Evolutionary conservation across 2,113 vertebrate species (phyloP), one percentile per base, ranked within the genome.

Genomic region (Mionectes macconnelli): DNA sequence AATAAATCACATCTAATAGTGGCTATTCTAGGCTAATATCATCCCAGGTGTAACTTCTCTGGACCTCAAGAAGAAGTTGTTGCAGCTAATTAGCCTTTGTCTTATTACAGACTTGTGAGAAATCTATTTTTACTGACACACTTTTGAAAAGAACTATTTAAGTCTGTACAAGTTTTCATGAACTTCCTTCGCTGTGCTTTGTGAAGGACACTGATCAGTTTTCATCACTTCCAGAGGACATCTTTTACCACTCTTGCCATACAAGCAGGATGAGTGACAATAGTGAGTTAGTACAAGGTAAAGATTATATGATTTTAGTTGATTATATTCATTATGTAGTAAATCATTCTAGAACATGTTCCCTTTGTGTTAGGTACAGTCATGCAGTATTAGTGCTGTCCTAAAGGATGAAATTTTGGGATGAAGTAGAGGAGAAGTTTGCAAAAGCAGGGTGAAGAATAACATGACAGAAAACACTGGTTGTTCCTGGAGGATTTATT

Each of bases 61-160:
- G 89, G 94, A 95, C 94, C 92, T 87, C 59, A 72, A 55, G 81
- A 92, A 95, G 49, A 86, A 84, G 12, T 56, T 5, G 22, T 92
- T 94, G 53, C 47, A 84, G 77, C 74, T 96, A 97, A 95, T 94
- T 96, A 95, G 85, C 89, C 89, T 89, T 89, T 94, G 44, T 84
- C 87, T 84, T 84, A 86, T 87, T 87, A 56, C 44, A 79, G 49
- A 45, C 12, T 39, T 84, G 45, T 56, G 42, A 84, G 80, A 78
- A 87, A 93, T 75, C 87, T 97, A 91, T 95, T 97, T 96, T 97
- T 96, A 93, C 94, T 94, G 95, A 93, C 94, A 93, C 66, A 95
- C 91, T 93, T 97, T 76, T 28, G 31, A 47, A 42, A 73, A 76
- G 20, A 89, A 57, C 81, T 94, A 62, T 92, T 96, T 95, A n/a